Evolutionary conservation across 2,888 invertebrate genomes (phyloP), one percentile per base, ranked within the genome.

Genomic region (Cryptus viduatorius): DNA sequence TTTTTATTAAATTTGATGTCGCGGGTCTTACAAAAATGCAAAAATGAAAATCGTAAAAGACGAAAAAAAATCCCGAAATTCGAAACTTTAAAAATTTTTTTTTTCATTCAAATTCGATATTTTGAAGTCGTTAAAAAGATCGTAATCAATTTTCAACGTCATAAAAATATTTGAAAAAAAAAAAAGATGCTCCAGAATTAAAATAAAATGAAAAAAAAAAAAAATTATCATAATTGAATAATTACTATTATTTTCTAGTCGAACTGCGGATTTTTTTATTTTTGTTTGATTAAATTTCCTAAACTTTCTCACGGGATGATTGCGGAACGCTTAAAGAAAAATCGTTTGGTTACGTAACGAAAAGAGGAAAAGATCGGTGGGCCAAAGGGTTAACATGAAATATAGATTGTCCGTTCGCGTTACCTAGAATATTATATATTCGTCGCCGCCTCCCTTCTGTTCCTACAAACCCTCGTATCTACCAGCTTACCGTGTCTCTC

Each of bases 391-490:
- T 37, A 24, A 14, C 83, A 84, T 79, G 85, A 89, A 87, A 88
- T 83, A 86, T 81, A 81, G 79, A 59, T 79, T 76, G 84, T 88
- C 80, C 68, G 46, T 81, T 61, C 64, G 37, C 61, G 44, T 64
- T 71, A 19, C 59, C 75, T 71, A 19, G 67, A 86, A 84, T 79
- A 75, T 87, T 82, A 82, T 79, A 77, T 82, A 79, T 82, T 84
- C 85, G 76, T 24, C 46, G 44, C 46, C 59, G 64, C 71, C 65
- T 79, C 87, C 86, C 89, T 89, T 86, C 82, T 88, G 79, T 87
- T 87, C 71, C 87, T 86, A 84, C 76, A 72, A 79, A 19, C 76
- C 71, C 76, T 37, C 56, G 56, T 79, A 59, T 82, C 80, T 78
- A 71, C 48, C 69, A 31, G 68, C 37, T 75, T 64, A 46, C 84